These are phyloP conservation scores for Merops nubicus DNA, from an alignment of 2,113 vertebrate species.

Conservation along the genomic window DNA sequence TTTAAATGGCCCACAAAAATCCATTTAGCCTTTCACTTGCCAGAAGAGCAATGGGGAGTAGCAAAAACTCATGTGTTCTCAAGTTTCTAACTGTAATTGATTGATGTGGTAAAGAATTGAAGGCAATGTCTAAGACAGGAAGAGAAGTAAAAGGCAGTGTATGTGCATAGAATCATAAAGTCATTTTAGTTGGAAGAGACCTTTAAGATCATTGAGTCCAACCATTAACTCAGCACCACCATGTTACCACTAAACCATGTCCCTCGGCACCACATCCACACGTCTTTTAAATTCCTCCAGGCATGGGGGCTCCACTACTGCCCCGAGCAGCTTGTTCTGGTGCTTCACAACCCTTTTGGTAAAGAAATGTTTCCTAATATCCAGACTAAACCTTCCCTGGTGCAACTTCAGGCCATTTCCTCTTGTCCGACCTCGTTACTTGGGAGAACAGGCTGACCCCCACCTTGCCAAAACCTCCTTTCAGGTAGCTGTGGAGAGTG, in stretches of 20 bases:
- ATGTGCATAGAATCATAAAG: not conserved
- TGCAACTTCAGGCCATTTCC: not conserved
- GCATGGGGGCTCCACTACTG: not conserved
- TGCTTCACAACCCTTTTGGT: not conserved
- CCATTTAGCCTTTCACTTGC: slow-evolving; percentile 17
- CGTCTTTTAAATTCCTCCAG: not conserved
- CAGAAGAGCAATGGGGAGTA: slow-evolving; percentile 14
- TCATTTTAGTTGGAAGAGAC: not conserved
- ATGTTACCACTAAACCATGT: not conserved
- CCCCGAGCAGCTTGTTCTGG: not conserved
- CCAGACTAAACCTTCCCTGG: not conserved
- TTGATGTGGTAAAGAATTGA: slow-evolving; percentile 19
- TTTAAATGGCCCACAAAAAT: slow-evolving; percentile 50
- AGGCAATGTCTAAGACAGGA: not conserved
- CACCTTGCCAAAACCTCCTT: too few species aligned
- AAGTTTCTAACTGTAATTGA: slow-evolving; percentile 13
- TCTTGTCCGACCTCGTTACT: too few species aligned
- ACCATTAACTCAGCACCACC: not conserved
- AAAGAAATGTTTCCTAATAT: not conserved
- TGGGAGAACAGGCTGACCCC: too few species aligned
- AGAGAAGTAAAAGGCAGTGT: not conserved
- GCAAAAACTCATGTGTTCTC: not conserved
- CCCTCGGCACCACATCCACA: not conserved
- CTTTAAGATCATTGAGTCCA: not conserved
- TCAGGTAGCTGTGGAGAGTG: too few species aligned